Conservation (phyloP, 2,797 vertebrate genomes). For the Hozukius guyotensis region DNA sequence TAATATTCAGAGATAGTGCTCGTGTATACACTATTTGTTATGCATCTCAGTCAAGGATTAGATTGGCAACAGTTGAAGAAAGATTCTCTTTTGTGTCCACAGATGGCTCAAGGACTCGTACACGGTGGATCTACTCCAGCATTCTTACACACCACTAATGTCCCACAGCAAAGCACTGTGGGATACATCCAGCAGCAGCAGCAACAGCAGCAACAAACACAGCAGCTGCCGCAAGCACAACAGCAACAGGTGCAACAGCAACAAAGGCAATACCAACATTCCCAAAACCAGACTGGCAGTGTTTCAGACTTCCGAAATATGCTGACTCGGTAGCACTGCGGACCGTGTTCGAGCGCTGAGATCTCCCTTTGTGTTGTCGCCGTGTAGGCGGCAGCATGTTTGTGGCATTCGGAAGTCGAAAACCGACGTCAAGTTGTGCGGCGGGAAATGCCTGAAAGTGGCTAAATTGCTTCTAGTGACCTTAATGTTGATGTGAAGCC, state of each 20-base stretch:
- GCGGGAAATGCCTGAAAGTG: slow-evolving; percentile 6
- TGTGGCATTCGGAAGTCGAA: slow-evolving; percentile 46
- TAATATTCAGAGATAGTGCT: neutral
- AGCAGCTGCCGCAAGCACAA: slow-evolving; percentile 81
- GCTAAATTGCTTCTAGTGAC: slow-evolving; percentile 38
- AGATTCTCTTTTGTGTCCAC: slow-evolving; percentile 28
- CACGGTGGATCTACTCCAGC: slow-evolving; percentile 73
- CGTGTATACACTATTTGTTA: neutral
- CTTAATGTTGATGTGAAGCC: slow-evolving; percentile 51
- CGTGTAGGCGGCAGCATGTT: slow-evolving; percentile 23
- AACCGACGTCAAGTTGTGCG: slow-evolving; percentile 34
- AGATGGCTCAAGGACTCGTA: slow-evolving; percentile 85
- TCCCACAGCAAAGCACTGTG: slow-evolving; percentile 80
- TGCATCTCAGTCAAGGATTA: neutral
- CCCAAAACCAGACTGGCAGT: slow-evolving; percentile 81
- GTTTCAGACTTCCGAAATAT: slow-evolving; percentile 87
- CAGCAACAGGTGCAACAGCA: slow-evolving; percentile 77
- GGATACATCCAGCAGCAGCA: slow-evolving; percentile 85
- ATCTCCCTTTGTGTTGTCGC: slow-evolving; percentile 11
- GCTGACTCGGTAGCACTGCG: slow-evolving; percentile 81
- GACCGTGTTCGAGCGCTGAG: slow-evolving; percentile 28
- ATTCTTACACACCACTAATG: slow-evolving; percentile 81
- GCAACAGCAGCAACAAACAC: slow-evolving; percentile 60
- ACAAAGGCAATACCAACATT: slow-evolving; percentile 85
- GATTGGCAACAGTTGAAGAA: neutral